These are phyloP conservation scores for Pagrus major DNA, from an alignment of 2,113 vertebrate genomes.

Conservation along the genomic window DNA sequence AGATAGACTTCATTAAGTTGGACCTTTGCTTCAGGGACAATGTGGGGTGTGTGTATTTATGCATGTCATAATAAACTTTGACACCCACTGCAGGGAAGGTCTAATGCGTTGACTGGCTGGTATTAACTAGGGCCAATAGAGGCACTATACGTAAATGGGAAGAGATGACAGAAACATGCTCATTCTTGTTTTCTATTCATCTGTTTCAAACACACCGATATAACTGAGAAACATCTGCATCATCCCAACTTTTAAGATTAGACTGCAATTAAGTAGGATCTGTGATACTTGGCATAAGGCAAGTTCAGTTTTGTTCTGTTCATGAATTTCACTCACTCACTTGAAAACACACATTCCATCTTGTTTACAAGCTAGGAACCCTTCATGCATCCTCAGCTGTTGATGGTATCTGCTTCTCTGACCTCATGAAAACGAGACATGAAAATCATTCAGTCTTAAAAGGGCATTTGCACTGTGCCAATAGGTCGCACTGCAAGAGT, in stretches of 20 bases:
- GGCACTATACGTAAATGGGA: not conserved
- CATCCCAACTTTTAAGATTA: not conserved
- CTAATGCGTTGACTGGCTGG: not conserved
- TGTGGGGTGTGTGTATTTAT: not conserved
- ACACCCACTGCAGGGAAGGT: not conserved
- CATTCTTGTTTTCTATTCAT: not conserved
- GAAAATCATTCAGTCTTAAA: not conserved
- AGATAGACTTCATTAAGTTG: not conserved
- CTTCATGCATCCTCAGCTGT: not conserved
- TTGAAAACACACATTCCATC: not conserved
- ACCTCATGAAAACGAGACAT: conserved; percentile 5
- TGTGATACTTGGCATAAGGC: not conserved
- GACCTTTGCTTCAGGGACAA: not conserved
- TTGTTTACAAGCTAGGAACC: conserved; percentile 18
- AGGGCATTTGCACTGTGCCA: not conserved
- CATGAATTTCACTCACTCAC: too few relatives aligned
- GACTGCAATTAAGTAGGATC: not conserved
- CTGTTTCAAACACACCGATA: not conserved
- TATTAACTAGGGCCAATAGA: not conserved
- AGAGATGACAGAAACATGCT: not conserved
- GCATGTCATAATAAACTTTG: not conserved
- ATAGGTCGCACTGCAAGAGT: too few relatives aligned
- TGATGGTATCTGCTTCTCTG: conserved; percentile 14
- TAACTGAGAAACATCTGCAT: not conserved
- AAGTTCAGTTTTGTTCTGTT: not conserved